Conservation (phyloP, 2,888 invertebrate species). For the Chrysina gloriosa region DNA sequence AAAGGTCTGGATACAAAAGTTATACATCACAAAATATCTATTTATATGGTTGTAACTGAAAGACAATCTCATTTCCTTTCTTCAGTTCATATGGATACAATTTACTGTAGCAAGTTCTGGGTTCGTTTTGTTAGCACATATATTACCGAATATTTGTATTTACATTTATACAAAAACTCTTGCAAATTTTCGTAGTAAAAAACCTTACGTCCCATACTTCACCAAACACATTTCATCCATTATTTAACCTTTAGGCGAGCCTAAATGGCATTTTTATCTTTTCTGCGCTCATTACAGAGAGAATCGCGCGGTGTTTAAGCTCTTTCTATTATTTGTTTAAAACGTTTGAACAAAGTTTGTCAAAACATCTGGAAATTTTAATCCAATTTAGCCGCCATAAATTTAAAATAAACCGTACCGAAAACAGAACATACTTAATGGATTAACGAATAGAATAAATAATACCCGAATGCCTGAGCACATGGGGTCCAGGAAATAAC, state of each 20-base stretch:
- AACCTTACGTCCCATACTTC: neutral
- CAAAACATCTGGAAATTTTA: conserved; percentile 35
- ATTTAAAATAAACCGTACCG: conserved; percentile 33
- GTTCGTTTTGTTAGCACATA: too few relatives aligned
- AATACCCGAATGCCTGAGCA: conserved; percentile 40
- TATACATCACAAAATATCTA: too few relatives aligned
- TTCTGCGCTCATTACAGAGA: too few relatives aligned
- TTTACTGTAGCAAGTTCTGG: too few relatives aligned
- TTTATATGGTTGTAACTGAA: too few relatives aligned
- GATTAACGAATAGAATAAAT: conserved; percentile 51
- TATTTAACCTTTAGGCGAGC: neutral
- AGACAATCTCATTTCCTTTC: too few relatives aligned
- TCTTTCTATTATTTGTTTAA: conserved; percentile 26
- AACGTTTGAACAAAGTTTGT: conserved; percentile 33
- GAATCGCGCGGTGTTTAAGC: neutral
- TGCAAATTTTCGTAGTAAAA: too few relatives aligned
- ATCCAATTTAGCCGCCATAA: conserved; percentile 33
- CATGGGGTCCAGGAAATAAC: conserved; percentile 18
- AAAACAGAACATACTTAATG: conserved; percentile 43
- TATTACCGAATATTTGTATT: neutral
- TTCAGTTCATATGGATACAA: too few relatives aligned
- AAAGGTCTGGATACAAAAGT: too few relatives aligned
- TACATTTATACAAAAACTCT: neutral
- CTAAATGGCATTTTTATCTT: neutral
- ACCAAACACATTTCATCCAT: neutral